Percentiles rank a stretch among this genome's conserved stretches.
These are phyloP conservation scores for Danio aesculapii DNA, from an alignment of 2,797 vertebrate species.

Conservation along the genomic window DNA sequence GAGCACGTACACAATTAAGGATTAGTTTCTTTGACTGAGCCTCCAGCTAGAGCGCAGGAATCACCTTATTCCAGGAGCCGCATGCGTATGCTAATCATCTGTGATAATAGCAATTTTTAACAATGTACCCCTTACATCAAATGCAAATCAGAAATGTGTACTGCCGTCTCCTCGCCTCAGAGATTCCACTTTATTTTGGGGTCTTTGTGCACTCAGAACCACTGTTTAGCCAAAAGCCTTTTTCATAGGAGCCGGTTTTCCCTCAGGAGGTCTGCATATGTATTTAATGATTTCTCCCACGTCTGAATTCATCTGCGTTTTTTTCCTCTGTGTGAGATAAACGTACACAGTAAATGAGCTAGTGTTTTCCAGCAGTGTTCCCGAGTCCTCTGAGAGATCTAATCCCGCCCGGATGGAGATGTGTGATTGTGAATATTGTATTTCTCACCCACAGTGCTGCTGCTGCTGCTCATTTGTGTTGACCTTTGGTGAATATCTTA, in stretches of 20 bases:
- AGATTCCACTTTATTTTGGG: constrained; percentile 26
- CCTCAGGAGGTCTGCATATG: not conserved
- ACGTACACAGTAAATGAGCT: constrained; percentile 4
- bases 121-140: constrained; percentile 40
- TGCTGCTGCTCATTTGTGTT: not conserved
- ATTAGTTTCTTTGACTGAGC: constrained; percentile 67
- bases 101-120: constrained; percentile 48
- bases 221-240: not conserved
- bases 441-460: not conserved
- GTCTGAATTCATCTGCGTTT: not conserved
- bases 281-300: constrained; percentile 5
- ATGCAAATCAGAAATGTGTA: constrained; percentile 37
- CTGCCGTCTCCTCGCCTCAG: constrained; percentile 23
- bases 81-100: constrained; percentile 39
- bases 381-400: constrained; percentile 8
- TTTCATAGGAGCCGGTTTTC: not conserved
- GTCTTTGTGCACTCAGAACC: constrained; percentile 10
- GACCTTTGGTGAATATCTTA: not conserved
- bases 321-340: not conserved
- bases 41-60: constrained; percentile 56
- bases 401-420: not conserved
- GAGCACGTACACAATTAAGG: constrained; percentile 66
- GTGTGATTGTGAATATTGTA: constrained; percentile 11
- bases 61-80: constrained; percentile 45
- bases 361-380: not conserved